Evolutionary conservation across 2,888 invertebrate genomes (phyloP).

Genomic region (Cheilosia pagana): DNA sequence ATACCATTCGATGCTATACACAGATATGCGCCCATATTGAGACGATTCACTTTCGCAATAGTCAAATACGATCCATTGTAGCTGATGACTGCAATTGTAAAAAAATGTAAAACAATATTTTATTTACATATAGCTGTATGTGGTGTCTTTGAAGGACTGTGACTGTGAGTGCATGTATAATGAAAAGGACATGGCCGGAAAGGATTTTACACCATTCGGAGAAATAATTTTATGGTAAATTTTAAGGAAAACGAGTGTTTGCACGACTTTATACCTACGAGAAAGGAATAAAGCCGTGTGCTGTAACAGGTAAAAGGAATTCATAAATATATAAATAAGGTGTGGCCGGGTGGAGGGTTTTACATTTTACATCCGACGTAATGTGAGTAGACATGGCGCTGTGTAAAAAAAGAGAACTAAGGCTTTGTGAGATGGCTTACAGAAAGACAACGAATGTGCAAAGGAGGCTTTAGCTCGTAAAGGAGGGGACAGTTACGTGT

Average conservation of each 20-base stretch:
- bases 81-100: conserved; percentile 85
- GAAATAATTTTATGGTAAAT: conserved; percentile 22
- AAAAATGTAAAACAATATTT: conserved; percentile 18
- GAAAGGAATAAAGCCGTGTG: conserved; percentile 1
- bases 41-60: conserved; percentile 88
- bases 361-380: background rate
- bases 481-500: background rate
- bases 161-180: background rate
- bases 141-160: background rate
- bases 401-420: background rate
- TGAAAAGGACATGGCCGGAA: background rate
- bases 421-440: background rate
- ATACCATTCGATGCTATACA: conserved; percentile 94
- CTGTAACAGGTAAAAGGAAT: conserved; percentile 48
- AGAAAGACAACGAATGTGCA: background rate
- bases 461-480: background rate
- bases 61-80: conserved; percentile 89
- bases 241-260: conserved; percentile 9
- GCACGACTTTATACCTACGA: background rate
- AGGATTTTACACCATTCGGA: conserved; percentile 19
- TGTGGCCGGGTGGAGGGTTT: background rate
- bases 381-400: background rate
- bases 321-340: conserved; percentile 51
- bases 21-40: conserved; percentile 92
- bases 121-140: conserved; percentile 22